Conservation (phyloP, 2,888 invertebrate genomes). For the Thereva unica region DNA sequence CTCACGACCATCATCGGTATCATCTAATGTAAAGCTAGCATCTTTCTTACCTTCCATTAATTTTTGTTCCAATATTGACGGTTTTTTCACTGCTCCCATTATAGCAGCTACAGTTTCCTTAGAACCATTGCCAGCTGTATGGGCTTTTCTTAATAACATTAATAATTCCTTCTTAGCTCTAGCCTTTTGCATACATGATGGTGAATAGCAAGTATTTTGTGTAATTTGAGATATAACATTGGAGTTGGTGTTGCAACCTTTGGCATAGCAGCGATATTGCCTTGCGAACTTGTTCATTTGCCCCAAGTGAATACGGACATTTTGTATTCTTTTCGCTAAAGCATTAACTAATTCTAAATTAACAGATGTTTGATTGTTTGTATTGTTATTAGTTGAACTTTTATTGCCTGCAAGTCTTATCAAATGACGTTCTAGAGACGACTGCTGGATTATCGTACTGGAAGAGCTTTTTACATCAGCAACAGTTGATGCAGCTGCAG, state of each 20-base stretch:
- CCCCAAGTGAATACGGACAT: slow-evolving; percentile 71
- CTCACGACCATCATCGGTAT: slow-evolving; percentile 50
- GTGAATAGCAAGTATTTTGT: slow-evolving; percentile 73
- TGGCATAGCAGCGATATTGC: slow-evolving; percentile 73
- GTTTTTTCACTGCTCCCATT: slow-evolving; percentile 63
- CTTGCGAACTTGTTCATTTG: slow-evolving; percentile 71
- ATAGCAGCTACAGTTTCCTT: slow-evolving; percentile 58
- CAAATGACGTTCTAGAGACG: slow-evolving; percentile 52
- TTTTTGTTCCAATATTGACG: slow-evolving; percentile 73
- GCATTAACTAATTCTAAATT: slow-evolving; percentile 64
- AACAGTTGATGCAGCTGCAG: background rate
- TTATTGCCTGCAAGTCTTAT: slow-evolving; percentile 50
- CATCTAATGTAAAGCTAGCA: slow-evolving; percentile 47
- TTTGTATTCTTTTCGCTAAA: slow-evolving; percentile 70
- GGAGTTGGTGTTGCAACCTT: slow-evolving; percentile 66
- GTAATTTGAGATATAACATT: slow-evolving; percentile 63
- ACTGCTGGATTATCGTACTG: background rate
- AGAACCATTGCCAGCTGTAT: slow-evolving; percentile 60
- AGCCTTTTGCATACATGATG: slow-evolving; percentile 75
- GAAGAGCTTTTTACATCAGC: slow-evolving; percentile 7
- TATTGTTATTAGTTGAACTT: slow-evolving; percentile 42
- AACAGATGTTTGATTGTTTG: slow-evolving; percentile 48
- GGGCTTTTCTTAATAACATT: slow-evolving; percentile 66
- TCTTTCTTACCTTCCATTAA: slow-evolving; percentile 63
- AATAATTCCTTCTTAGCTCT: slow-evolving; percentile 72